Evolutionary conservation across 2,113 vertebrate species (phyloP).

Genomic region (Colinus virginianus): DNA sequence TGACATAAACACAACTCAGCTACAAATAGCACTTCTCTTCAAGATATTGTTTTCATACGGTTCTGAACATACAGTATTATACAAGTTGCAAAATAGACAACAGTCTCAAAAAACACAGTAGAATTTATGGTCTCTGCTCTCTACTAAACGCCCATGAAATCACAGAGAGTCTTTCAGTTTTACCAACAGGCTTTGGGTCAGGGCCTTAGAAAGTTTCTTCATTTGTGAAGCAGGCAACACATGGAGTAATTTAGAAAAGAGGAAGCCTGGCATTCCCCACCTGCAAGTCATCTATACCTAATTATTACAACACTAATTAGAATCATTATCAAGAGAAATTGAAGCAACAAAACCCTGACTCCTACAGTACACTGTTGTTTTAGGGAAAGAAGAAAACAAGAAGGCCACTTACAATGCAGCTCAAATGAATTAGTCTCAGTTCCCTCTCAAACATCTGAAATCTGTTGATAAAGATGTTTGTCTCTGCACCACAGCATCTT

Average conservation of each 20-base stretch:
- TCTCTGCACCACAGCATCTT: not conserved
- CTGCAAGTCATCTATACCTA: conserved; percentile 41
- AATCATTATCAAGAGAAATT: conserved; percentile 8
- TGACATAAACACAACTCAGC: not conserved
- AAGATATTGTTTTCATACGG: not conserved
- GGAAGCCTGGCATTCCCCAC: not conserved
- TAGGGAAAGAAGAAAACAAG: not conserved
- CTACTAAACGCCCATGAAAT: not conserved
- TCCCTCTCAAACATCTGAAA: not conserved
- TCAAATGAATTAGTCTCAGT: not conserved
- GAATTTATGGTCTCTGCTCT: not conserved
- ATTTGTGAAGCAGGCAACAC: conserved; percentile 13
- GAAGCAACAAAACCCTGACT: conserved; percentile 23
- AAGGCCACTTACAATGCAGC: not conserved
- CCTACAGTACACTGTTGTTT: not conserved
- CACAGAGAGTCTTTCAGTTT: not conserved
- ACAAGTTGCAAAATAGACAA: not conserved
- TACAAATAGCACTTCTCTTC: not conserved
- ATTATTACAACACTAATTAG: conserved; percentile 60
- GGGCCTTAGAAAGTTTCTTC: not conserved
- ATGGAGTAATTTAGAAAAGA: not conserved
- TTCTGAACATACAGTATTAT: not conserved
- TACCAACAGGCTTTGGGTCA: not conserved
- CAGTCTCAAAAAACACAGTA: not conserved
- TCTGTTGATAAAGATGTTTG: not conserved